Percentiles rank a stretch among this genome's conserved stretches.
Conservation (phyloP, 2,888 invertebrate species). For the Cordilura impudica region DNA sequence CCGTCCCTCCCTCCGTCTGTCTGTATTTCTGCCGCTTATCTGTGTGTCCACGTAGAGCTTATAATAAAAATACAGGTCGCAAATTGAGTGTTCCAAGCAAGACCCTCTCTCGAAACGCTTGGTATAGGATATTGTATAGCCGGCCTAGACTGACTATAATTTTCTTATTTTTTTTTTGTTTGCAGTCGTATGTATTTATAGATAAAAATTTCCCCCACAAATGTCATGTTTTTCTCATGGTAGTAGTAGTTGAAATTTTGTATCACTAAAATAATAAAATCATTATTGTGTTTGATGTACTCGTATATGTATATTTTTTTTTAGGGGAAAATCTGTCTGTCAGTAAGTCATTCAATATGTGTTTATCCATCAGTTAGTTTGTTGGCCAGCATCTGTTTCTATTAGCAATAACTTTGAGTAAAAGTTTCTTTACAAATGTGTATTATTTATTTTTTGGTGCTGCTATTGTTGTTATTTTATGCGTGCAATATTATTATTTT, state of each 20-base stretch:
- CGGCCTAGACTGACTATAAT: too few relatives aligned
- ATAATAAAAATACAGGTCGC: too few relatives aligned
- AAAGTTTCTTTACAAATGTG: neutral
- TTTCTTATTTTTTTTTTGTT: too few relatives aligned
- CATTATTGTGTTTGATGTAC: slow-evolving; percentile 11
- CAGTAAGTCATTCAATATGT: slow-evolving; percentile 1
- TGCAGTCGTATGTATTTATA: too few relatives aligned
- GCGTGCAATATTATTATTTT: slow-evolving; percentile 15
- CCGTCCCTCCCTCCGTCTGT: too few relatives aligned
- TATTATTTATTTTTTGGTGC: neutral
- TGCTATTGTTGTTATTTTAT: neutral
- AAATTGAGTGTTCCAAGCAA: too few relatives aligned
- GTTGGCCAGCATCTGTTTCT: neutral
- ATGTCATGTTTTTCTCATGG: slow-evolving; percentile 44
- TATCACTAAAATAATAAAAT: neutral
- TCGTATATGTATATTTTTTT: neutral
- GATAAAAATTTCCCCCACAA: slow-evolving; percentile 7
- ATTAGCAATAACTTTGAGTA: slow-evolving; percentile 8
- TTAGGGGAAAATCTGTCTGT: neutral
- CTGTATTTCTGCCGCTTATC: too few relatives aligned
- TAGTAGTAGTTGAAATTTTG: neutral
- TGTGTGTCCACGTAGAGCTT: too few relatives aligned
- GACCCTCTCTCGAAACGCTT: too few relatives aligned
- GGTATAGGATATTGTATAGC: too few relatives aligned
- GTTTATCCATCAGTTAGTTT: neutral